Percentiles rank a stretch among this genome's conserved stretches.
These are phyloP conservation scores for Macaca nemestrina DNA, from an alignment of 2,113 vertebrate species.

Conservation along the genomic window DNA sequence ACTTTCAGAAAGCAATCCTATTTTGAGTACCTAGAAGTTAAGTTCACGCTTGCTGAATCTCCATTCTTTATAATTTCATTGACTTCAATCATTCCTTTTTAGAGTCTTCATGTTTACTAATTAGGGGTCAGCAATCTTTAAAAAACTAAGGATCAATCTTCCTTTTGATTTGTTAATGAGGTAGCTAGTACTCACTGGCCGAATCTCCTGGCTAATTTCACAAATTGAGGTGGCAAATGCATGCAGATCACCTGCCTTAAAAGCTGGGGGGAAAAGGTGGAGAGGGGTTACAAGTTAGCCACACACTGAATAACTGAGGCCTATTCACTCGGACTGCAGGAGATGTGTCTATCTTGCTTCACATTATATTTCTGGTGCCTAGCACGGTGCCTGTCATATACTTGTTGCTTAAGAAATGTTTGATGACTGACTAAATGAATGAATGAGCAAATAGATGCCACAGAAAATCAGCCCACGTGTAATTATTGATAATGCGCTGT, in stretches of 20 bases:
- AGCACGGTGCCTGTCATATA: background rate
- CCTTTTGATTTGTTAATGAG: background rate
- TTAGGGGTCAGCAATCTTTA: background rate
- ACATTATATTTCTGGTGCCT: background rate
- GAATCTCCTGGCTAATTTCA: background rate
- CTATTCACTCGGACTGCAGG: background rate
- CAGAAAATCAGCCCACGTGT: background rate
- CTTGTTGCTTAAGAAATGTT: background rate
- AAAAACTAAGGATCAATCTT: background rate
- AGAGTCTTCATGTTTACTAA: background rate
- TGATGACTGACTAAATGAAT: background rate
- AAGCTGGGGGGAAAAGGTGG: background rate
- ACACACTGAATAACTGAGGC: background rate
- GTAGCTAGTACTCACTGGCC: background rate
- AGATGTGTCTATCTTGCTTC: background rate
- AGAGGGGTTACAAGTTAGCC: background rate
- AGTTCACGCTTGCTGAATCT: background rate
- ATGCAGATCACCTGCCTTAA: background rate
- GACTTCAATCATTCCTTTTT: background rate
- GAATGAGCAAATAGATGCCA: background rate
- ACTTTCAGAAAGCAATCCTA: background rate
- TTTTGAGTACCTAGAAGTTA: background rate
- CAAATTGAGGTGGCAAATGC: background rate
- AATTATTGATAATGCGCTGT: background rate
- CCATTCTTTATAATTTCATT: background rate